Evolutionary conservation across 1,140 invertebrate species (phyloP).

Genomic region (Chrysomallon squamiferum): DNA sequence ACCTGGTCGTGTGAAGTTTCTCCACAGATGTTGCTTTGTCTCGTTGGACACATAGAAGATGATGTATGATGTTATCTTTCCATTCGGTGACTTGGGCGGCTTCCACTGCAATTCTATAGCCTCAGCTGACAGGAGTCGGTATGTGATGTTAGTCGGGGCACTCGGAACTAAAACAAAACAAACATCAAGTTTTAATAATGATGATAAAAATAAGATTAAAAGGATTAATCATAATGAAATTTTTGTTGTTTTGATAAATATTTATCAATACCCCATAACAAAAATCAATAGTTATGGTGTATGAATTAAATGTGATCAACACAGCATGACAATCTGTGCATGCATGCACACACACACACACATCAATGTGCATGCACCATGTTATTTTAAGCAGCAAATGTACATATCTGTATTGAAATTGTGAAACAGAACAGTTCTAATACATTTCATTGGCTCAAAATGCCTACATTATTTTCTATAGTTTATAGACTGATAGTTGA

Average conservation of each 20-base stretch:
- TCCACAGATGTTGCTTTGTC: constrained; percentile 21
- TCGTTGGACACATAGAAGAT: constrained; percentile 38
- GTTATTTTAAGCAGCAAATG: no score
- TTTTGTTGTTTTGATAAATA: neutral
- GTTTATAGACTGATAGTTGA: no score
- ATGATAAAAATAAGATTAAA: no score
- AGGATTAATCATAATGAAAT: neutral
- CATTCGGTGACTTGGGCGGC: constrained; percentile 38
- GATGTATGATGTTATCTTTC: constrained; percentile 43
- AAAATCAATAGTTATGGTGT: neutral
- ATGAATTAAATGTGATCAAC: no score
- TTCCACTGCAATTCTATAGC: constrained; percentile 38
- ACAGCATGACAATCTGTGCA: no score
- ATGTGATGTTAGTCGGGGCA: constrained; percentile 32
- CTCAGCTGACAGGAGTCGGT: constrained; percentile 14
- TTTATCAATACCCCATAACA: neutral
- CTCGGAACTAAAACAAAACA: constrained; percentile 31
- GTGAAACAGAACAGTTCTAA: no score
- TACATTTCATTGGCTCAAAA: no score
- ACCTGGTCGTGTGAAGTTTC: constrained; percentile 30
- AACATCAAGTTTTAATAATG: no score
- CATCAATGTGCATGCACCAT: no score
- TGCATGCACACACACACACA: no score
- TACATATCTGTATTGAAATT: no score
- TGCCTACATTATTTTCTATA: no score